Evolutionary conservation across 2,797 vertebrate genomes (phyloP), one percentile per base, ranked within the genome.

Genomic region (Muraenolepis orangiensis): DNA sequence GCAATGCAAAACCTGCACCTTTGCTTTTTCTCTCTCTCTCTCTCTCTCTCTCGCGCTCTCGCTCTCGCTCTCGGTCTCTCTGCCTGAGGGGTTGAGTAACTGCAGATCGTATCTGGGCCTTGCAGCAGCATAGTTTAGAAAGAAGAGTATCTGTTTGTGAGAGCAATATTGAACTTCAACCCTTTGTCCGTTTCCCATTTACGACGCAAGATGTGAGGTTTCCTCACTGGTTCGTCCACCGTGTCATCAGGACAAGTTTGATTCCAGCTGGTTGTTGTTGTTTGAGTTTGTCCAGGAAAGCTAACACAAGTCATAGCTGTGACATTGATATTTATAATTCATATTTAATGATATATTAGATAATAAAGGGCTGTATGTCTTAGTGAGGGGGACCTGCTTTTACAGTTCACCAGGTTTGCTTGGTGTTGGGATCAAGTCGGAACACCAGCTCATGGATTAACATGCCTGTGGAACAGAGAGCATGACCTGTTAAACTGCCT

Each of bases 401-500:
- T 23, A 69, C 10, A 71, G 87, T 88, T 90, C 85, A 85, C 61
- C 34, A 66, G 80, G 87, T 89, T 90, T 82, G 83, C 70, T 83
- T 67, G 70, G 18, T 20, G 66, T 84, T 85, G 46, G 79, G 71
- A 85, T 79, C 79, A 85, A 77, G 83, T 82, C 83, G 71, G 68
- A 42, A 72, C 78, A 78, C 61, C 61, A 20, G 72, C 81, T 81
- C 80, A 89, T 88, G 90, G 87, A 84, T 87, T 84, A 87, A 78
- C 83, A 77, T 82, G 79, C 80, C 71, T 90, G 87, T 90, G 79
- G 82, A 88, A 77, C 81, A 66, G 85, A 86, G 85, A 86, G 76
- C 70, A 77, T 86, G 82, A 84, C 84, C 86, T 76, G 73, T 77
- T 78, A 46, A 82, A 86, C 82, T 79, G 79, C 75, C 91, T 90